Conservation (phyloP, 2,888 invertebrate species). For the Aphidius colemani region DNA sequence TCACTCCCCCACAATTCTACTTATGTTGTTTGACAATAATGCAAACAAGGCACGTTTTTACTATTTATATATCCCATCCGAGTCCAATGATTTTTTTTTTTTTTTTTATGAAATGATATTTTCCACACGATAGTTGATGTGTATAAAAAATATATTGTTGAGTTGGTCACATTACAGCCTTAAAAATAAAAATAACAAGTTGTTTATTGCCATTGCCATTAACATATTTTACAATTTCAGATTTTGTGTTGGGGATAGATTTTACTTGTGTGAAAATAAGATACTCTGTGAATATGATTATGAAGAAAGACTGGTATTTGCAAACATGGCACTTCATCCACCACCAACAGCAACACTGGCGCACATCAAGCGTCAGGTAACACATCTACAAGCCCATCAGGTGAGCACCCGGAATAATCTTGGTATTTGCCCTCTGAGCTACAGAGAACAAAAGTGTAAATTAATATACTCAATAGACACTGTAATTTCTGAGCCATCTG, state of each 20-base stretch:
- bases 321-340: constrained; percentile 85
- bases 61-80: no score
- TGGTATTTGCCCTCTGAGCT: no score
- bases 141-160: neutral
- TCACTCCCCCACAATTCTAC: neutral
- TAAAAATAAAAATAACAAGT: neutral
- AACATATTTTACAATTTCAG: constrained; percentile 61
- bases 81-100: neutral
- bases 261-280: constrained; percentile 92
- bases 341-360: constrained; percentile 72
- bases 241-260: constrained; percentile 93
- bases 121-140: neutral
- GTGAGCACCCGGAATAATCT: constrained; percentile 23
- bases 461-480: no score
- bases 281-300: constrained; percentile 94
- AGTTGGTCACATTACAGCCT: neutral
- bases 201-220: neutral
- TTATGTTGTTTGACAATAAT: constrained; percentile 40
- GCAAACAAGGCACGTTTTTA: constrained; percentile 54
- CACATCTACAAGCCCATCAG: constrained; percentile 62
- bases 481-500: no score
- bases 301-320: constrained; percentile 88
- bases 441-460: no score
- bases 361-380: constrained; percentile 84
- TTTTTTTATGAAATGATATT: neutral